A percentile compares a stretch with the other conserved stretches of the same genome.
phyloP scores from a whole-genome alignment of 2,888 invertebrate genomes.

The Parnassius mnemosyne region DNA sequence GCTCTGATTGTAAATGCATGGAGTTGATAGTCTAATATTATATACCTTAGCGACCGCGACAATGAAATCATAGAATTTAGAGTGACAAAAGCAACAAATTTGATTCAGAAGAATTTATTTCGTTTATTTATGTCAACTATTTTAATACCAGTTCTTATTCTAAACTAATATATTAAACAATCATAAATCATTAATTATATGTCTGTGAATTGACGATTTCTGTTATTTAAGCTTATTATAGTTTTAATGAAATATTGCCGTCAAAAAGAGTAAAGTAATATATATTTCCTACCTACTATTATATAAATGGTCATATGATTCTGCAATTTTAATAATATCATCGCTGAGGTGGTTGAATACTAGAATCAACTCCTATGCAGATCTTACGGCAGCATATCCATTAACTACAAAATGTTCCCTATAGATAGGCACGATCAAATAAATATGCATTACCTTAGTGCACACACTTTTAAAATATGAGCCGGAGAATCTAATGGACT shows the following conservation, averaged over 20 bases:
- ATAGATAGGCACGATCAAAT: conserved; percentile 3
- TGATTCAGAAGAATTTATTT: no score
- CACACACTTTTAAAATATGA: background rate
- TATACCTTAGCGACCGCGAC: background rate
- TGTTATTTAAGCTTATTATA: no score
- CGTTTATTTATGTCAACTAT: no score
- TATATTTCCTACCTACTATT: no score
- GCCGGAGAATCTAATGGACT: conserved; percentile 6
- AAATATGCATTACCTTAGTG: background rate
- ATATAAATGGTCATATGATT: background rate
- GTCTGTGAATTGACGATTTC: no score
- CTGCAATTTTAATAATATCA: background rate
- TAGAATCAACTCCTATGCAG: background rate
- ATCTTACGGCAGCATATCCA: background rate
- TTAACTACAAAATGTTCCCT: conserved; percentile 6
- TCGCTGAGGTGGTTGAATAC: conserved; percentile 3
- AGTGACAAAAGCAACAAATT: no score
- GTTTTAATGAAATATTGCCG: no score
- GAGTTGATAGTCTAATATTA: background rate
- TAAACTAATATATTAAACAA: no score
- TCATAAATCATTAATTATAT: no score
- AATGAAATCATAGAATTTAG: background rate
- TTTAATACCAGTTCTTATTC: no score
- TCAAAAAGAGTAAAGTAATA: no score
- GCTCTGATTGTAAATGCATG: conserved; percentile 45